Percentiles rank a stretch among this genome's conserved stretches.
These are phyloP conservation scores for Apis dorsata DNA, from an alignment of 1,140 invertebrate species.

Conservation along the genomic window DNA sequence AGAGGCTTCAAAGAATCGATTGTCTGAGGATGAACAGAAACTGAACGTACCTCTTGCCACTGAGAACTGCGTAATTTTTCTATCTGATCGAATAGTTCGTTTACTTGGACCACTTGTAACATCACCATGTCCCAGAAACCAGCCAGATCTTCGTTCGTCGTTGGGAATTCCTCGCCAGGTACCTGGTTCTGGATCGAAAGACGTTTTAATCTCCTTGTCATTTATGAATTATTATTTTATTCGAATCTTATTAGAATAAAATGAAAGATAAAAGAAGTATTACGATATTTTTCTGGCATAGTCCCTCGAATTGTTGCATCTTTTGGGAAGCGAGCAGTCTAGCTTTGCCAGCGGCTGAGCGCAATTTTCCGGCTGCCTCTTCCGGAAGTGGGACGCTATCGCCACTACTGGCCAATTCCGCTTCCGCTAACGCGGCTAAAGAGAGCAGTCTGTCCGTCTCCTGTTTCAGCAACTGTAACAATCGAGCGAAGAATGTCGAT, in stretches of 20 bases:
- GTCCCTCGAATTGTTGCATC: constrained; percentile 95
- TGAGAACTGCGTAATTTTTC: constrained; percentile 85
- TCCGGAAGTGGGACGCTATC: constrained; percentile 81
- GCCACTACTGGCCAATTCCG: constrained; percentile 80
- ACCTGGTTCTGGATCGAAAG: constrained; percentile 81
- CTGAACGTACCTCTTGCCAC: constrained; percentile 83
- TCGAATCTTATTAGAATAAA: no score
- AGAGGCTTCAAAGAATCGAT: not conserved
- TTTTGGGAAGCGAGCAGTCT: constrained; percentile 93
- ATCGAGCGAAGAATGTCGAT: not conserved
- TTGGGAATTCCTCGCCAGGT: constrained; percentile 90
- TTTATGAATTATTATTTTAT: no score
- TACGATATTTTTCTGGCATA: constrained; percentile 91
- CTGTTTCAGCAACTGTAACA: constrained; percentile 83
- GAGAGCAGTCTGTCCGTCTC: constrained; percentile 86
- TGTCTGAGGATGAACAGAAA: constrained; percentile 6
- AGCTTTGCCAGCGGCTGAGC: constrained; percentile 95
- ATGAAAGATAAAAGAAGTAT: constrained; percentile 59
- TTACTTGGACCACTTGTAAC: constrained; percentile 91
- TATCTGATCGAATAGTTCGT: constrained; percentile 89
- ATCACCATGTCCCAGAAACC: constrained; percentile 99
- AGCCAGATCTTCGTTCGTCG: constrained; percentile 92
- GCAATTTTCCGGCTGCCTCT: constrained; percentile 89
- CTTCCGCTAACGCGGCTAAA: constrained; percentile 85
- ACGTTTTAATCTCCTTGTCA: no score